Evolutionary conservation across 2,888 invertebrate species (phyloP), one percentile per base, ranked within the genome.

Genomic region (Matsumyia berberina): DNA sequence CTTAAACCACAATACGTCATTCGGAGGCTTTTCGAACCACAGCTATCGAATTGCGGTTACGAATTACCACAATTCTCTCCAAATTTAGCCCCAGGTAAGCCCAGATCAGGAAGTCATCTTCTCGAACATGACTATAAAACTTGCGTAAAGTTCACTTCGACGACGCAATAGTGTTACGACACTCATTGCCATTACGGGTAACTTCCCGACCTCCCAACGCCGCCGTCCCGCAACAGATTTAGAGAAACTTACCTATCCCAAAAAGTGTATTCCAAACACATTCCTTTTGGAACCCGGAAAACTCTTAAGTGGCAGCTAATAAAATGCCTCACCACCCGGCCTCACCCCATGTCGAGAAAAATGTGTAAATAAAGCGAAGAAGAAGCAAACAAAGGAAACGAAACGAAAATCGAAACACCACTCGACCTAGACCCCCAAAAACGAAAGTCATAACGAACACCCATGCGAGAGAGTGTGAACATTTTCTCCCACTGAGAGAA

Each of bases 231-330:
- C 24, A 24, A 60, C 60, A 49, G 31, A 66, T 76, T 76, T 76
- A 66, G 57, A 66, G 57, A 67, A 77, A 77, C 76, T 77, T 77
- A 77, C 76, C 76, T 77, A 77, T 67, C 76, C 67, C 67, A 77
- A 77, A 70, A 37, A 37, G 37, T 15, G 8, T 35, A 51, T 24
- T 24, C 37, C 57, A 19, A 57, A 57, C 67, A 55, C 37, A 67
- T 72, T 58, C 29, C n/a, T 69, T 19, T 15, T 7, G 53, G 15
- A 15, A 57, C 57, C 66, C 58, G 49, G 39, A 76, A 51, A 58
- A 51, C 12, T 60, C 58, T 51, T 51, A 72, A 51, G 51, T 49
- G 33, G 11, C 35, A 46, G 12, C 55, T 15, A 64, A 66, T 53
- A 73, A 66, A 58, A 67, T 42, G n/a, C 24, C 9, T 11, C 24